A percentile compares a stretch with the other conserved stretches of the same genome.
Evolutionary conservation across 2,797 vertebrate genomes (phyloP).

Genomic region (Hydrophis major): DNA sequence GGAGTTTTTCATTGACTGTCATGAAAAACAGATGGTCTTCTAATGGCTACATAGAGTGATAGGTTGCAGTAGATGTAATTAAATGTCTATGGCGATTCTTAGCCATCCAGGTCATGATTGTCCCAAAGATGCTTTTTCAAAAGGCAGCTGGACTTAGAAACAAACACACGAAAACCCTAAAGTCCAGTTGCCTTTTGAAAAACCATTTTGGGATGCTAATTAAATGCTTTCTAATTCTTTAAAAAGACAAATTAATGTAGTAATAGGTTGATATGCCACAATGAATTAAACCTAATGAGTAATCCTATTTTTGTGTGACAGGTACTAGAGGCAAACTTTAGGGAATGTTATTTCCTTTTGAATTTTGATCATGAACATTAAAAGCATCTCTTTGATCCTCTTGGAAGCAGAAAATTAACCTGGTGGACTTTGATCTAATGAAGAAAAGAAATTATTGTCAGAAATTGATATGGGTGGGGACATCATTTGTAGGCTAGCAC

Average conservation of each 20-base stretch:
- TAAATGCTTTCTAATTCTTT: neutral
- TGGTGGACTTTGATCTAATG: neutral
- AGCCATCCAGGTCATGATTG: neutral
- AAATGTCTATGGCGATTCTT: neutral
- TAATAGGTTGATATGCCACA: neutral
- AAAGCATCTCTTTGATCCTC: neutral
- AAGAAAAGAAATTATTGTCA: neutral
- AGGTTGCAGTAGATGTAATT: neutral
- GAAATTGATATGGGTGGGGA: neutral
- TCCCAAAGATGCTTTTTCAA: neutral
- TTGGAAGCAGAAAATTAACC: neutral
- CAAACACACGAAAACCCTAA: neutral
- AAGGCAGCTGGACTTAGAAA: neutral
- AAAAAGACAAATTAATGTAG: neutral
- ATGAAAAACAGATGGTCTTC: neutral
- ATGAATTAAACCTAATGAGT: neutral
- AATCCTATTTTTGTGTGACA: neutral
- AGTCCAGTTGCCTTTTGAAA: neutral
- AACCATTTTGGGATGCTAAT: neutral
- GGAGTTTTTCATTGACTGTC: neutral
- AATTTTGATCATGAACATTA: neutral
- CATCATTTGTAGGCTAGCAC: neutral
- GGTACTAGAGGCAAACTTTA: neutral
- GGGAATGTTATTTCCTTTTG: neutral
- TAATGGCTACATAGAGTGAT: neutral